These are phyloP conservation scores for Sarcophaga rosellei DNA, from an alignment of 2,888 invertebrate species.

Conservation along the genomic window DNA sequence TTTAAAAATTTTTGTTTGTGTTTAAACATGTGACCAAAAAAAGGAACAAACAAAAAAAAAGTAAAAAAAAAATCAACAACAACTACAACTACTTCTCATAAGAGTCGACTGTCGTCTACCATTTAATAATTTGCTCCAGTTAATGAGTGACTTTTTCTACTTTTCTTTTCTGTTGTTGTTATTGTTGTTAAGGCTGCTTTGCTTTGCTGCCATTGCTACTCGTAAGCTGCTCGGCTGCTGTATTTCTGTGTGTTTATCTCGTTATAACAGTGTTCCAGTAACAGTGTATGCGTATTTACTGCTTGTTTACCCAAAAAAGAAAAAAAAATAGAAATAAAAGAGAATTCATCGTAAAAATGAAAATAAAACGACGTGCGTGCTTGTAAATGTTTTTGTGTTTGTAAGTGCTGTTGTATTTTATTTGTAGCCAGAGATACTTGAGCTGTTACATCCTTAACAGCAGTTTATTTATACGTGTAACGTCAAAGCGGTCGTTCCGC, in stretches of 20 bases:
- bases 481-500: conserved; percentile 61
- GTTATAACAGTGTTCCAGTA: too few relatives aligned
- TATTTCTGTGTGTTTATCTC: background rate
- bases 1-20: background rate
- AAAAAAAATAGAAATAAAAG: background rate
- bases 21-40: conserved; percentile 39
- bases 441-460: conserved; percentile 55
- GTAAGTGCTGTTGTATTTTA: conserved; percentile 4
- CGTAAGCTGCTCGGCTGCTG: background rate
- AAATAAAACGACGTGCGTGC: background rate
- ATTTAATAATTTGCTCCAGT: conserved; percentile 47
- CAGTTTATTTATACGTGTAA: conserved; percentile 61
- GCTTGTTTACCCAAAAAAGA: background rate
- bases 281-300: conserved; percentile 22
- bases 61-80: too few relatives aligned
- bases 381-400: background rate
- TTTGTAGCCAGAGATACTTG: conserved; percentile 44
- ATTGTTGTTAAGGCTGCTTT: conserved; percentile 10
- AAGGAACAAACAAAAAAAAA: background rate
- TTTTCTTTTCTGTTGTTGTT: conserved; percentile 13
- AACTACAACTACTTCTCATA: too few relatives aligned
- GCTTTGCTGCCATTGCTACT: background rate
- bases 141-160: conserved; percentile 40
- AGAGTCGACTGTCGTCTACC: background rate
- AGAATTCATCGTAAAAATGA: too few relatives aligned